A percentile compares a stretch with the other conserved stretches of the same genome.
Evolutionary conservation across 2,888 invertebrate species (phyloP).

Genomic region (Plebejus melissa): DNA sequence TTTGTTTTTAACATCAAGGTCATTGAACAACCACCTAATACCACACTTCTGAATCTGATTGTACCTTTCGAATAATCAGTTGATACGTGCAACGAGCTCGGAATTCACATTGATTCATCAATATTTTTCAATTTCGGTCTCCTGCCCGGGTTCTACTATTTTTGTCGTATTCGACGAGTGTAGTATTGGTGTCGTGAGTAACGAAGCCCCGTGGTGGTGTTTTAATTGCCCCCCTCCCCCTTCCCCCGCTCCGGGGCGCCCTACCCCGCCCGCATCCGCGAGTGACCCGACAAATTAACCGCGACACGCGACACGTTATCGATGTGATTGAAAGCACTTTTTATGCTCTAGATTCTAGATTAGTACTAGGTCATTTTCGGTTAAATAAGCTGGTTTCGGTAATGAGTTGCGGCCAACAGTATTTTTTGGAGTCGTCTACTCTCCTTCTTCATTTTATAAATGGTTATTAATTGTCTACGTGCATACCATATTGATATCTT

Average conservation of each 20-base stretch:
- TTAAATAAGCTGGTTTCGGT: not conserved
- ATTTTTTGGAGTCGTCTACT: too few species aligned
- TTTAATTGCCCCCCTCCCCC: conserved; percentile 64
- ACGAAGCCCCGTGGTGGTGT: conserved; percentile 62
- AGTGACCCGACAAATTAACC: conserved; percentile 74
- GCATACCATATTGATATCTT: too few species aligned
- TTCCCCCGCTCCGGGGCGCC: conserved; percentile 35
- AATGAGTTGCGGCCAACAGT: not conserved
- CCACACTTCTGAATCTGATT: too few species aligned
- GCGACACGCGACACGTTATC: conserved; percentile 58
- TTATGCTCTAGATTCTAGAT: not conserved
- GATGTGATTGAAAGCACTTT: conserved; percentile 32
- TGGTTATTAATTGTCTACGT: too few species aligned
- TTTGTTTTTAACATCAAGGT: too few species aligned
- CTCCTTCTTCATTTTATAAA: too few species aligned
- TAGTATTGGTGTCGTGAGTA: conserved; percentile 44
- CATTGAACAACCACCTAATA: too few species aligned
- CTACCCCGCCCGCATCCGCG: conserved; percentile 59
- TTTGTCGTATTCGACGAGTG: conserved; percentile 25
- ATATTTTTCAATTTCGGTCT: not conserved
- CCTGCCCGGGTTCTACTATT: not conserved
- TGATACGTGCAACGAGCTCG: not conserved
- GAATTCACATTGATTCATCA: not conserved
- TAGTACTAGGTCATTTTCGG: not conserved
- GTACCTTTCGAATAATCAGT: not conserved